A percentile compares a stretch with the other conserved stretches of the same genome.
Evolutionary conservation across 2,888 invertebrate species (phyloP).

Genomic region (Morinoia aosen): DNA sequence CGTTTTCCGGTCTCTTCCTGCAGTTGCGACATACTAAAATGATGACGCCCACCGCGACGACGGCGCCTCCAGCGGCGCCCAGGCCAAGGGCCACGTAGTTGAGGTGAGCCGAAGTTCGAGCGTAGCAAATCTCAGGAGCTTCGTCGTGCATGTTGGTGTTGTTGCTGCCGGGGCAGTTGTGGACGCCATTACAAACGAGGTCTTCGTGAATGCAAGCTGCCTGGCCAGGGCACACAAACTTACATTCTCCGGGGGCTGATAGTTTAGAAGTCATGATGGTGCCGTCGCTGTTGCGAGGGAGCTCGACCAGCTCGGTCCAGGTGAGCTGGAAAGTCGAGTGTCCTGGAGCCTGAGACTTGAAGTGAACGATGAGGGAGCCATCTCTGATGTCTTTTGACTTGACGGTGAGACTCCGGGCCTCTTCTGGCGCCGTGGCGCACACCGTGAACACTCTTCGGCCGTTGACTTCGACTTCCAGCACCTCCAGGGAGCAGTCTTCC

Average conservation of each 20-base stretch:
- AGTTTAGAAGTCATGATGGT: slow-evolving; percentile 83
- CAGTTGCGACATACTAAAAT: slow-evolving; percentile 78
- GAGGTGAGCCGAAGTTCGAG: slow-evolving; percentile 70
- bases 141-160: slow-evolving; percentile 72
- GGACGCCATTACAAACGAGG: slow-evolving; percentile 87
- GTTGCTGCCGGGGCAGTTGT: slow-evolving; percentile 83
- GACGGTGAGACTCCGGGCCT: slow-evolving; percentile 67
- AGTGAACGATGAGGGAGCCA: slow-evolving; percentile 78
- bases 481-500: slow-evolving; percentile 87
- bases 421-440: slow-evolving; percentile 61
- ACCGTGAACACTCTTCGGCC: slow-evolving; percentile 72
- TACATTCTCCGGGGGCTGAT: slow-evolving; percentile 79
- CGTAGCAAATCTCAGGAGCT: slow-evolving; percentile 68
- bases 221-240: slow-evolving; percentile 86
- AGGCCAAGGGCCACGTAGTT: slow-evolving; percentile 79
- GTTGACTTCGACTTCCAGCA: slow-evolving; percentile 83
- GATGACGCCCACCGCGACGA: slow-evolving; percentile 76
- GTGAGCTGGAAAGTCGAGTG: slow-evolving; percentile 81
- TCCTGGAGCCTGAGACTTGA: slow-evolving; percentile 74
- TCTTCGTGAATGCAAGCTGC: slow-evolving; percentile 87
- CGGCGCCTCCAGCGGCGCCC: slow-evolving; percentile 77
- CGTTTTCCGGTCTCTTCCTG: slow-evolving; percentile 68
- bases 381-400: slow-evolving; percentile 66
- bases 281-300: slow-evolving; percentile 87
- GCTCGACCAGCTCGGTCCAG: slow-evolving; percentile 90